Evolutionary conservation across 2,113 vertebrate species (phyloP).

Genomic region (Irena cyanogastra): DNA sequence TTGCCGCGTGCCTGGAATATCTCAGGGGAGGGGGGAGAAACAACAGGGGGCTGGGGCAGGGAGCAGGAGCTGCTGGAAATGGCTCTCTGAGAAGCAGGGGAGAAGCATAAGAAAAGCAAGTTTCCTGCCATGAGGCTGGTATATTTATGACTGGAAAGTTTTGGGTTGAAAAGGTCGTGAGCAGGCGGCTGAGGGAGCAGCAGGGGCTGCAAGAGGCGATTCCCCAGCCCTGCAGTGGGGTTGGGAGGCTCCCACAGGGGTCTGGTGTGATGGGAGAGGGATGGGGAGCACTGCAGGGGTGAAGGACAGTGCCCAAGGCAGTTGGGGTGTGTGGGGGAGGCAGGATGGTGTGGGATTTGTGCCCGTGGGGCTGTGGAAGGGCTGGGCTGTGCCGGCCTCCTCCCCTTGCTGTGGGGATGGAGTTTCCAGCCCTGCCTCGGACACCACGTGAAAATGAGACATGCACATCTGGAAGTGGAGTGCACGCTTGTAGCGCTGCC

Average conservation of each 20-base stretch:
- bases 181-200: not conserved
- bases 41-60: rapidly evolving
- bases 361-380: not conserved
- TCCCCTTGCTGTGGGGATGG: not conserved
- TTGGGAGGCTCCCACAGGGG: rapidly evolving
- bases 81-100: not conserved
- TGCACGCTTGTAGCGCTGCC: not conserved
- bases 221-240: not conserved
- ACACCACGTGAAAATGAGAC: not conserved
- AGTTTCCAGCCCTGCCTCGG: not conserved
- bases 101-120: not conserved
- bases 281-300: not conserved
- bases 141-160: slow-evolving; percentile 6
- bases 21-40: not conserved
- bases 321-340: not conserved
- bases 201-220: not conserved
- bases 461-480: not conserved
- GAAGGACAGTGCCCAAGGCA: not conserved
- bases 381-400: not conserved
- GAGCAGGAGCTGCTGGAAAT: not conserved
- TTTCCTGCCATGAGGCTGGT: not conserved
- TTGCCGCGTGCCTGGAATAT: not conserved
- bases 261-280: not conserved
- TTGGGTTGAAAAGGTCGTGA: not conserved
- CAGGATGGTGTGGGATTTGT: not conserved